These are phyloP conservation scores for Scyliorhinus canicula DNA, from an alignment of 2,797 vertebrate species.

Conservation along the genomic window DNA sequence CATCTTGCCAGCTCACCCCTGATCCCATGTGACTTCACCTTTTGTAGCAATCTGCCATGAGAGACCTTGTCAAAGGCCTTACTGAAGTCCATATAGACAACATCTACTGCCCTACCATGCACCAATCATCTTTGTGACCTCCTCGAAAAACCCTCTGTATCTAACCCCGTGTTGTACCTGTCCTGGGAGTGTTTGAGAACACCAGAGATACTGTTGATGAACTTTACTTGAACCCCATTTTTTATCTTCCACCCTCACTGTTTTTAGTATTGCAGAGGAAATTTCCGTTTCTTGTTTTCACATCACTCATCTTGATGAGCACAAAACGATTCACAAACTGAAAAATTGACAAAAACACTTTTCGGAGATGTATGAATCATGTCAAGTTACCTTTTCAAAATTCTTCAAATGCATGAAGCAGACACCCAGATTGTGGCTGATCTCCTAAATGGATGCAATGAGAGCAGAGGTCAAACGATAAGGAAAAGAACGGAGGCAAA, in stretches of 20 bases:
- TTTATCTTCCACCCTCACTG: neutral
- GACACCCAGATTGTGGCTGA: constrained; percentile 87
- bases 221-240: neutral
- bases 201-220: neutral
- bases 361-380: neutral
- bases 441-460: constrained; percentile 64
- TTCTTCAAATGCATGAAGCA: constrained; percentile 90
- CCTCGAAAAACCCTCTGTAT: too few species aligned
- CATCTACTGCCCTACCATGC: too few species aligned
- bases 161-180: too few species aligned
- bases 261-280: neutral
- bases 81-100: too few species aligned
- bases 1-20: too few species aligned
- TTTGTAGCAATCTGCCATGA: too few species aligned
- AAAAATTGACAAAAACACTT: neutral
- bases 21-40: too few species aligned
- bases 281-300: neutral
- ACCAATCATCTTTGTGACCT: too few species aligned
- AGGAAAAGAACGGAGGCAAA: neutral
- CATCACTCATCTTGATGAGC: neutral
- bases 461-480: neutral
- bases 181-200: neutral
- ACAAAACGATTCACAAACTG: neutral
- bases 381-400: constrained; percentile 72
- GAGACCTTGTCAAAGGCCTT: too few species aligned